These are phyloP conservation scores for Adelphocoris suturalis DNA, from an alignment of 2,888 invertebrate species.

Conservation along the genomic window DNA sequence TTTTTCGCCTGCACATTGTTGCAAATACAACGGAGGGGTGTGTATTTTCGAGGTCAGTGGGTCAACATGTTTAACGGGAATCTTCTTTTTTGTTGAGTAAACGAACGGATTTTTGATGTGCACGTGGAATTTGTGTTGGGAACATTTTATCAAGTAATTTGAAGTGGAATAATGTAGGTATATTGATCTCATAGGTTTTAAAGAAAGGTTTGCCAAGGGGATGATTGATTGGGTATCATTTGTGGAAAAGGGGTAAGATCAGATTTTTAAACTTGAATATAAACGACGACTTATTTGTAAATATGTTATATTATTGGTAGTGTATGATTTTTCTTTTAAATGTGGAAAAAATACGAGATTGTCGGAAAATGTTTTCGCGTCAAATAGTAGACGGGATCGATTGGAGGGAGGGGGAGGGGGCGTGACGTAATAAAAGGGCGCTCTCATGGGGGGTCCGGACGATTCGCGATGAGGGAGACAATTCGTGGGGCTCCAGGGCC, in stretches of 20 bases:
- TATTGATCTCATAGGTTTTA: too few species aligned
- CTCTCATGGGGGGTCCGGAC: neutral
- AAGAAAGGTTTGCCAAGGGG: too few species aligned
- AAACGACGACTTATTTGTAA: too few species aligned
- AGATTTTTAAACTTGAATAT: too few species aligned
- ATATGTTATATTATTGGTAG: neutral
- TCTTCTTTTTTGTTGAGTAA: neutral
- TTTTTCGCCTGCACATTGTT: neutral
- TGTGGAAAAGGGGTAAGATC: too few species aligned
- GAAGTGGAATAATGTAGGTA: too few species aligned
- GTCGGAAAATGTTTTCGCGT: neutral
- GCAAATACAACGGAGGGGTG: neutral
- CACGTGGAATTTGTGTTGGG: neutral
- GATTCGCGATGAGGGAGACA: neutral
- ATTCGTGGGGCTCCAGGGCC: neutral
- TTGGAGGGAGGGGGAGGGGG: neutral
- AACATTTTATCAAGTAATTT: neutral
- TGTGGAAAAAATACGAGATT: neutral
- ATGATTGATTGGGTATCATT: too few species aligned
- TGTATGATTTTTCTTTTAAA: too few species aligned
- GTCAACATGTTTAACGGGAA: neutral
- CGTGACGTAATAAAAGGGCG: constrained; percentile 3
- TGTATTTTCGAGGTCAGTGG: neutral
- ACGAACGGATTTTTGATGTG: neutral
- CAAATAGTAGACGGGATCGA: neutral